phyloP scores from a whole-genome alignment of 23 tunicate species.

The Ciona savignyi region DNA sequence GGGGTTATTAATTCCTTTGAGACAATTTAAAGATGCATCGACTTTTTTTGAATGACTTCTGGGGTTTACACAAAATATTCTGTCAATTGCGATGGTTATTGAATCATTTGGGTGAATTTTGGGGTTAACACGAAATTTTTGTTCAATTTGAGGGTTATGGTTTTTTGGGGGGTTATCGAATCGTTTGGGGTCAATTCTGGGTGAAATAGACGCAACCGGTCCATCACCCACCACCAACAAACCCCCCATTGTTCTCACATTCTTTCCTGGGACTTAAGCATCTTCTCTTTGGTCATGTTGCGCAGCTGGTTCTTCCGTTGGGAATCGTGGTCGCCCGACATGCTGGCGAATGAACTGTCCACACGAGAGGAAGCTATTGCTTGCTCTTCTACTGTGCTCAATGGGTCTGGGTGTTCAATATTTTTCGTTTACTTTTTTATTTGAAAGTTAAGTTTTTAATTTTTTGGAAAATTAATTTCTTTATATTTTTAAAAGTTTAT shows the following conservation, averaged over 20 bases:
- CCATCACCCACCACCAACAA: no score
- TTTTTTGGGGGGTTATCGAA: no score
- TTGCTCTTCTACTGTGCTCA: neutral
- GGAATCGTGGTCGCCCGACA: slow-evolving; percentile 61
- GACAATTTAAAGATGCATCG: no score
- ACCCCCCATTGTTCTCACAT: slow-evolving; percentile 15
- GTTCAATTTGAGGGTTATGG: neutral
- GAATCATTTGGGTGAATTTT: no score
- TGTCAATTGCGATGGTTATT: no score
- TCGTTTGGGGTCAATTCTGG: no score
- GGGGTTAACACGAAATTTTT: no score
- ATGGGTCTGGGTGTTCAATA: neutral
- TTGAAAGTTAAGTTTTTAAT: neutral
- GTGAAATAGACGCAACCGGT: no score
- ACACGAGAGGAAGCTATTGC: neutral
- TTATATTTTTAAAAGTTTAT: no score
- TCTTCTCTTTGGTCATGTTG: slow-evolving; percentile 12
- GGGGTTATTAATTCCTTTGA: no score
- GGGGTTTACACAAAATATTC: no score
- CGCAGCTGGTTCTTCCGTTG: slow-evolving; percentile 13
- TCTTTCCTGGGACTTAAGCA: slow-evolving; percentile 28
- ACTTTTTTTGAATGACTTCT: no score
- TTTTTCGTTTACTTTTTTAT: neutral
- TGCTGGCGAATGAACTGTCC: slow-evolving; percentile 30
- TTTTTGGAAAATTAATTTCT: neutral